Percentiles rank a stretch among this genome's conserved stretches.
Evolutionary conservation across 2,888 invertebrate species (phyloP).

Genomic region (Eupithecia dodoneata): DNA sequence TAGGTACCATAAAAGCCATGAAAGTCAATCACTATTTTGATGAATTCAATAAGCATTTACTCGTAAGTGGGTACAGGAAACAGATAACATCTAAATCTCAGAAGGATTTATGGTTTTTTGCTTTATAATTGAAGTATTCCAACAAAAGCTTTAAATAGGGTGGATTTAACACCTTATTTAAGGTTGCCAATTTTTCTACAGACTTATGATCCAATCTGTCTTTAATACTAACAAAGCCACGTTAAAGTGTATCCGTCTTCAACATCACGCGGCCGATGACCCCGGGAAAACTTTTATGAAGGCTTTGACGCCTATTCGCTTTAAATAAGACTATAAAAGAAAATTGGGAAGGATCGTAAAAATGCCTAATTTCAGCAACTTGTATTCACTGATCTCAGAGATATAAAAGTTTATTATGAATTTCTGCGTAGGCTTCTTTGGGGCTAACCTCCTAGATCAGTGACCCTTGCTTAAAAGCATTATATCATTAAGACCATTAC

Average conservation of each 20-base stretch:
- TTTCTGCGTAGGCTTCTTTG: slow-evolving; percentile 16
- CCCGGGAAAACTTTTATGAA: slow-evolving; percentile 37
- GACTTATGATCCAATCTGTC: neutral
- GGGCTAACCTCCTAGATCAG: slow-evolving; percentile 8
- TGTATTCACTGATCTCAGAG: slow-evolving; percentile 23
- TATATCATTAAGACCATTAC: too few species aligned
- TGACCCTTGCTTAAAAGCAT: slow-evolving; percentile 17
- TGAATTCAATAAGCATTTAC: slow-evolving; percentile 23
- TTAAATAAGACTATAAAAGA: slow-evolving; percentile 40
- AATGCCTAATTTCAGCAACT: slow-evolving; percentile 38
- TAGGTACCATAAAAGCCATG: neutral
- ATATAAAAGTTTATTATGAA: slow-evolving; percentile 17
- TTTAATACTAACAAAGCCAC: slow-evolving; percentile 35
- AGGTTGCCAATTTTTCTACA: neutral
- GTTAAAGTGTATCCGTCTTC: slow-evolving; percentile 27
- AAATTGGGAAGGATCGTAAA: slow-evolving; percentile 44
- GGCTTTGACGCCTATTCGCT: slow-evolving; percentile 39
- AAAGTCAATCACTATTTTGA: slow-evolving; percentile 40
- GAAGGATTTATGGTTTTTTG: slow-evolving; percentile 1
- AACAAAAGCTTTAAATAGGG: too few species aligned
- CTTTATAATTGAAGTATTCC: neutral
- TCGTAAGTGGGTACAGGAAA: slow-evolving; percentile 15
- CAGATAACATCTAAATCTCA: slow-evolving; percentile 14
- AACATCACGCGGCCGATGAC: slow-evolving; percentile 47
- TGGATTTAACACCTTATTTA: neutral